Conservation (phyloP, 2,888 invertebrate species). For the Ophion ellenae region DNA sequence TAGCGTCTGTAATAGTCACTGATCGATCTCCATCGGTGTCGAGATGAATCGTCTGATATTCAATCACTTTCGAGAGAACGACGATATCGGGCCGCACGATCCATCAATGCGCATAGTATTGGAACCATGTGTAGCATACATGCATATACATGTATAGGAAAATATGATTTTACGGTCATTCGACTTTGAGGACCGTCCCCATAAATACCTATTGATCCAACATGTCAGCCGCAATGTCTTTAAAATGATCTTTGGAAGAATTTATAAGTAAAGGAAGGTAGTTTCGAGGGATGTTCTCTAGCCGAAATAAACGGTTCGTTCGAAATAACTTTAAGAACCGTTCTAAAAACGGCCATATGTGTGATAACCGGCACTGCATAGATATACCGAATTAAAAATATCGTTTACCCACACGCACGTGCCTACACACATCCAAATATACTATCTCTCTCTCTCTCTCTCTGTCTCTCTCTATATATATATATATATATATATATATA, state of each 20-base stretch:
- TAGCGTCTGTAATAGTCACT: constrained; percentile 75
- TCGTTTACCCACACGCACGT: no score
- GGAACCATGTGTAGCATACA: constrained; percentile 31
- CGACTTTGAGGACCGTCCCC: neutral
- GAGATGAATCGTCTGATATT: constrained; percentile 79
- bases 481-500: no score
- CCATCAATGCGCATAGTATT: constrained; percentile 74
- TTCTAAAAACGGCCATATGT: no score
- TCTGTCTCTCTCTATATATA: no score
- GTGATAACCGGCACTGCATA: no score
- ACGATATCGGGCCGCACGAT: constrained; percentile 76
- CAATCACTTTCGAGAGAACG: constrained; percentile 77
- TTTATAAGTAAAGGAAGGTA: neutral
- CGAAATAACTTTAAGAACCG: no score
- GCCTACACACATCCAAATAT: no score
- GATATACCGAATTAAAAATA: no score
- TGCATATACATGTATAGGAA: neutral
- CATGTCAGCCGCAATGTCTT: neutral
- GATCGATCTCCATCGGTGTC: constrained; percentile 79
- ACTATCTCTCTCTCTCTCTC: no score
- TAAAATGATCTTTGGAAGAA: neutral
- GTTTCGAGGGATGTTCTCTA: no score
- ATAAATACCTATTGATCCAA: neutral
- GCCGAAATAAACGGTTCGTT: no score
- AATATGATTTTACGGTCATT: neutral